These are phyloP conservation scores for Linnaemya tessellans DNA, from an alignment of 2,888 invertebrate species.

Conservation along the genomic window DNA sequence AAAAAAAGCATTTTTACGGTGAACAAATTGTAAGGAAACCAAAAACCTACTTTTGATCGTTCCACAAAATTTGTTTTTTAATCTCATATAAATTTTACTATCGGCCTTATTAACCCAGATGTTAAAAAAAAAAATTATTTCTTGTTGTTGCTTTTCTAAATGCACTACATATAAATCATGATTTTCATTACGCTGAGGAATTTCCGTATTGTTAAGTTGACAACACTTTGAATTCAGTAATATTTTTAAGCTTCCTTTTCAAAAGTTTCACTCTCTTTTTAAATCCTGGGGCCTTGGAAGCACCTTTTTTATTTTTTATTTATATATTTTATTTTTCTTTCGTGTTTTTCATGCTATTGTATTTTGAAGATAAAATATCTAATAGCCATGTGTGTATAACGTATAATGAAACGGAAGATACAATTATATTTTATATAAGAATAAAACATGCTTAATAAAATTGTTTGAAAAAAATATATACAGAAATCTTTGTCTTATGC, in stretches of 20 bases:
- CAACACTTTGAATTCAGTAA: constrained; percentile 6
- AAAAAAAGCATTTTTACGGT: no score
- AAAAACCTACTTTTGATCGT: no score
- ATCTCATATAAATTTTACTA: no score
- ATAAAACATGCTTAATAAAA: constrained; percentile 59
- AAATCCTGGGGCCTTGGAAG: constrained; percentile 68
- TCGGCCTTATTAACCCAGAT: no score
- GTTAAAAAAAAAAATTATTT: no score
- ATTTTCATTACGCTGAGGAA: no score
- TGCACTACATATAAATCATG: no score
- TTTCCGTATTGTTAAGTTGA: background rate
- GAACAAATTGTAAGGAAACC: no score
- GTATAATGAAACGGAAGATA: constrained; percentile 80
- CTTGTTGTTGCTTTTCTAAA: no score
- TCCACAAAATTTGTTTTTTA: no score
- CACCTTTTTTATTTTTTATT: background rate
- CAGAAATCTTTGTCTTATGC: constrained; percentile 19
- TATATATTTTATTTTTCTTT: no score
- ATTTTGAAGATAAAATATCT: constrained; percentile 72
- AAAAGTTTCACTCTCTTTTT: constrained; percentile 57
- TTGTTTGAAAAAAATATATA: no score
- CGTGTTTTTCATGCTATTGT: background rate
- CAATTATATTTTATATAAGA: constrained; percentile 74
- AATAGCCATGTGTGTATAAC: constrained; percentile 75
- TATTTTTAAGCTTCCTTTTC: background rate